Conservation (phyloP, 1,140 invertebrate genomes). For the Bombus waltoni region DNA sequence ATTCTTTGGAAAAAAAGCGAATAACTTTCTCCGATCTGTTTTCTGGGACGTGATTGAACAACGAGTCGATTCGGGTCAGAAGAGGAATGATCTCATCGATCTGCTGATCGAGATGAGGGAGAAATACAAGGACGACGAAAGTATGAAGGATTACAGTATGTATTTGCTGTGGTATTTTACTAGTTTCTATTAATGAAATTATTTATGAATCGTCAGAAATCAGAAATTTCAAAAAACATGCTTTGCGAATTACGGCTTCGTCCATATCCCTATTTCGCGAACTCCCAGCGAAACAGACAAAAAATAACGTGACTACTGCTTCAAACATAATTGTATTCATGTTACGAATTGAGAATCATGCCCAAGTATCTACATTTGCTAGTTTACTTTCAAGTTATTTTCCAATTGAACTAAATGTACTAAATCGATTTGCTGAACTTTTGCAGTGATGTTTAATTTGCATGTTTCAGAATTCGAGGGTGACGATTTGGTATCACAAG, state of each 20-base stretch:
- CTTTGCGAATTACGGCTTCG: too few species aligned
- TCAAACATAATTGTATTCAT: too few species aligned
- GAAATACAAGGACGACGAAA: not conserved
- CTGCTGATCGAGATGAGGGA: constrained; percentile 78
- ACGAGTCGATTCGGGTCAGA: constrained; percentile 65
- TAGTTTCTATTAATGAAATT: not conserved
- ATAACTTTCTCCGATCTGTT: constrained; percentile 71
- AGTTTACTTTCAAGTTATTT: not conserved
- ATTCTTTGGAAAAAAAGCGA: constrained; percentile 65
- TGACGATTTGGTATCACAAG: constrained; percentile 87
- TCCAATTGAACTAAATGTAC: fast-evolving
- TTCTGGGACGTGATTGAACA: constrained; percentile 76
- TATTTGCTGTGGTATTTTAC: not conserved
- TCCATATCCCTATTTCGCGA: too few species aligned
- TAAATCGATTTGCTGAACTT: not conserved
- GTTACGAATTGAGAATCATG: too few species aligned
- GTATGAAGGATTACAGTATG: constrained; percentile 21
- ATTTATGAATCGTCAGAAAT: too few species aligned
- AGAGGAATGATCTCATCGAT: constrained; percentile 81
- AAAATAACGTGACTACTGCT: too few species aligned
- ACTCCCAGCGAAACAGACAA: too few species aligned
- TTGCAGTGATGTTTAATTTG: not conserved
- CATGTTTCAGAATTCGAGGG: constrained; percentile 82
- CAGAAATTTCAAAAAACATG: too few species aligned
- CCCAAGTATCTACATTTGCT: fast-evolving